Evolutionary conservation across 2,797 vertebrate species (phyloP).

Genomic region (Adelosebastes latens): DNA sequence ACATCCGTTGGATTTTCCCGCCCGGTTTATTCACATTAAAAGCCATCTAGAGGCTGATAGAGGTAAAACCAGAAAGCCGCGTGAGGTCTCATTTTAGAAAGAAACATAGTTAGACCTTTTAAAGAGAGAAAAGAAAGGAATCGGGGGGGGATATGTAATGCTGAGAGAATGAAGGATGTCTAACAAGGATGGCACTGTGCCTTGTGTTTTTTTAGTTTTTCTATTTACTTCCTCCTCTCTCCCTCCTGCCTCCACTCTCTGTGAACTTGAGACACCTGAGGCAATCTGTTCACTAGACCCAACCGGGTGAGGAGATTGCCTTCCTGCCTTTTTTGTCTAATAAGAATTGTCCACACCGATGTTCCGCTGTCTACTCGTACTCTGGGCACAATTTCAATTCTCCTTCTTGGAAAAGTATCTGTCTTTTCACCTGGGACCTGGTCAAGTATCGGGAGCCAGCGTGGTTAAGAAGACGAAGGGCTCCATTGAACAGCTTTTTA

Average conservation of each 20-base stretch:
- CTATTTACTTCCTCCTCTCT: slow-evolving; percentile 16
- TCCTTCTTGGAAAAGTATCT: background rate
- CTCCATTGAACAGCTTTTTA: slow-evolving; percentile 12
- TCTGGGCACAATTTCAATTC: background rate
- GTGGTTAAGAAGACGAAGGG: background rate
- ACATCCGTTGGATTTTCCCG: no score
- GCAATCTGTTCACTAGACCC: slow-evolving; percentile 35
- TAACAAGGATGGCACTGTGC: slow-evolving; percentile 6
- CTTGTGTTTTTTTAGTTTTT: background rate
- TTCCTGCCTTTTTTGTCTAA: slow-evolving; percentile 29
- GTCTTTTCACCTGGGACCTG: background rate
- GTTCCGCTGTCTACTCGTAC: background rate
- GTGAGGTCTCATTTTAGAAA: background rate
- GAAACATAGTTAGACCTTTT: background rate
- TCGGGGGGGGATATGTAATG: background rate
- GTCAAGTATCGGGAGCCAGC: background rate
- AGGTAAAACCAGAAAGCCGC: no score
- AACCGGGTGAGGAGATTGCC: slow-evolving; percentile 25
- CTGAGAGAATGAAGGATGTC: background rate
- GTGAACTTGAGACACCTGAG: slow-evolving; percentile 30
- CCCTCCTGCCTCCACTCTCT: background rate
- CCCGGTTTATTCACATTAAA: no score
- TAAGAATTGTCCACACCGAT: slow-evolving; percentile 12
- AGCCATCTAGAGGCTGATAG: no score
- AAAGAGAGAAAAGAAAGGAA: background rate